These are phyloP conservation scores for Poeciliopsis presidionis DNA, from an alignment of 2,797 vertebrate genomes.

Conservation along the genomic window DNA sequence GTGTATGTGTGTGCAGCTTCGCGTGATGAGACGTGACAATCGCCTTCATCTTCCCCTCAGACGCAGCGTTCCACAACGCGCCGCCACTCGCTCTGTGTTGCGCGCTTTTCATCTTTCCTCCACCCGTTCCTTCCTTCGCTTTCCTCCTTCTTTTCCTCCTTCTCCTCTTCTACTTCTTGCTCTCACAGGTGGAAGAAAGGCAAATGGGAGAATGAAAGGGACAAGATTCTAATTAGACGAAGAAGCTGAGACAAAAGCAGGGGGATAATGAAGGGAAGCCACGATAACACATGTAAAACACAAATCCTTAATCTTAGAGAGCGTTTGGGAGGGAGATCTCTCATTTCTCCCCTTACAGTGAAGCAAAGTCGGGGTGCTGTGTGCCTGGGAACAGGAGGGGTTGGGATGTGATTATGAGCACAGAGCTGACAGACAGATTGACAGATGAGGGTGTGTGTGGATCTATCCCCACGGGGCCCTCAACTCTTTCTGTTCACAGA, in stretches of 20 bases:
- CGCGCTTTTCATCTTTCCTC: conserved; percentile 74
- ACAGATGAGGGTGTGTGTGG: conserved; percentile 33
- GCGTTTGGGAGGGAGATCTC: conserved; percentile 71
- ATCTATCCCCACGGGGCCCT: conserved; percentile 59
- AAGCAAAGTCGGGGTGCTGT: conserved; percentile 60
- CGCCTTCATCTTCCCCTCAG: conserved; percentile 82
- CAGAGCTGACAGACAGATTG: conserved; percentile 68
- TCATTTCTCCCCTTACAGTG: conserved; percentile 67
- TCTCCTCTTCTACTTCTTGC: conserved; percentile 44
- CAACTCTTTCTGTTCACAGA: conserved; percentile 56
- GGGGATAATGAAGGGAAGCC: conserved; percentile 76
- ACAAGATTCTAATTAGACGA: conserved; percentile 79
- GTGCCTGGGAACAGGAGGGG: conserved; percentile 61
- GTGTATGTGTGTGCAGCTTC: conserved; percentile 42
- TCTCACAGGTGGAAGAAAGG: conserved; percentile 79
- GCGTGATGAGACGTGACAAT: conserved; percentile 78
- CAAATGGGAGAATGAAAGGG: conserved; percentile 73
- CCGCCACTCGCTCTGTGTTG: conserved; percentile 70
- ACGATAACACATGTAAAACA: conserved; percentile 80
- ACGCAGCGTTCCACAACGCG: conserved; percentile 73
- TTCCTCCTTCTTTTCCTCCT: conserved; percentile 44
- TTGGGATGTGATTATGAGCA: conserved; percentile 75
- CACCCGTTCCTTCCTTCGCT: conserved; percentile 47
- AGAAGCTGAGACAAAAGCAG: conserved; percentile 74
- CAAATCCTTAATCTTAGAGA: conserved; percentile 80